Evolutionary conservation across 1,140 invertebrate genomes (phyloP), one percentile per base, ranked within the genome.

Genomic region (Drosophila trapezifrons): DNA sequence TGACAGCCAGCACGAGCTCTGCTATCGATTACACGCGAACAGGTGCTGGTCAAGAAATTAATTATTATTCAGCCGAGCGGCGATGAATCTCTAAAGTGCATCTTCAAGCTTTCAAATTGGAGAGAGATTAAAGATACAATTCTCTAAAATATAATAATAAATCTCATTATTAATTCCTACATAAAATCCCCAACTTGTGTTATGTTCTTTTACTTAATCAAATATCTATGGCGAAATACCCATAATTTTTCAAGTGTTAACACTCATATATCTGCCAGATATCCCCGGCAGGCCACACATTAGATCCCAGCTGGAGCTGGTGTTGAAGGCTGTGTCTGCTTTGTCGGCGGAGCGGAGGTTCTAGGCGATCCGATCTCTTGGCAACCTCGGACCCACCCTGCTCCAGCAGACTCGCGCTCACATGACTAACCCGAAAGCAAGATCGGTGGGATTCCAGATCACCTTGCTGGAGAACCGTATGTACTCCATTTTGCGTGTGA

Each of bases 401-500:
- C 64, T 66, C 32, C 70, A 78, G 29, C 43, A 17, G 18, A 38
- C 22, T n/a, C 32, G 18, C 18, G 18, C 57, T 65, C 73, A 59
- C 74, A 78, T 80, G 74, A 70, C 73, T 65, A 80, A 71, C 58
- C 20, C 80, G 49, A 69, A 38, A 56, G 42, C 55, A 20, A 67
- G 60, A 46, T 57, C 57, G 78, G 62, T 77, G 82, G 70, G 69
- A 84, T 66, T 82, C 43, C 35, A 55, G 83, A 87, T 86, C 79
- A 87, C 79, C 83, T 87, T 76, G 82, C 76, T 57, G 37, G 35
- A 20, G 32, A 37, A 9, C 27, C 37, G 55, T 46, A 66, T 55
- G 62, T 81, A 86, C 81, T 86, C 75, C 55, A 62, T 86, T 87
- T 86, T 87, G 83, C 83, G 84, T 87, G 83, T 87, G 83, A 87